Base-by-base conservation (phyloP, 64 coral and sea anemone genomes). In the Pocillopora verrucosa region DNA sequence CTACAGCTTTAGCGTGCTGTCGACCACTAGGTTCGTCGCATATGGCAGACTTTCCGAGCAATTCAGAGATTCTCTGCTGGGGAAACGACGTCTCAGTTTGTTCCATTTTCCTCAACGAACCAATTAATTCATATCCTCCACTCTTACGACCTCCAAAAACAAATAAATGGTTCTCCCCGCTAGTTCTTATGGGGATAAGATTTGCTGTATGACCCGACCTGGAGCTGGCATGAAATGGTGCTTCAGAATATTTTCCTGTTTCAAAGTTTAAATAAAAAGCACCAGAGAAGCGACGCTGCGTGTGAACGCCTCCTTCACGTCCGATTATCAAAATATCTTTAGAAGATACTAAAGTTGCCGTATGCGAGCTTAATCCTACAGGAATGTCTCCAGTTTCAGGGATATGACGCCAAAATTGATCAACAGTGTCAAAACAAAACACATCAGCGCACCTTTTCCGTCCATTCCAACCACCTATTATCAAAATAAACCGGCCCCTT, bases 391-490 rank as follows among this genome's bases (percentile, higher is more conserved):
- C 96, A 30, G 61, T 78, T 56, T 89, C 88, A 9, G 90, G 83
- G 38, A 98, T 93, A 38, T 70, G 89, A 36, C 62, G 30, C 96
- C 96, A 98, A 41, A 77, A 69, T 22, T 60, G 37, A 13, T 93
- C 88, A 11, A 13, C 56, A 45, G 88, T 93, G 73, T 98, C 96
- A 93, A 90, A 98, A 90, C 83, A 92, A 77, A 87, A 95, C 22
- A 93, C 88, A 61, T 95, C 96, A 22, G 96, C 86, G 65, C 87
- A 90, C 73, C 96, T 76, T 92, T 98, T 98, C 17, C 92, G 93
- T 36, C 96, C 96, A 62, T 94, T 95, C 96, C 96, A 98, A 34
- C 96, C 96, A 58, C 96, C 96, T 69, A 98, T 82, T 78, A 95
- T 70, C 16, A 98, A 17, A 22, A 98, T 98, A 73, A 89, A 98